Evolutionary conservation across 2,113 vertebrate genomes (phyloP).

Genomic region (Pipa parva): DNA sequence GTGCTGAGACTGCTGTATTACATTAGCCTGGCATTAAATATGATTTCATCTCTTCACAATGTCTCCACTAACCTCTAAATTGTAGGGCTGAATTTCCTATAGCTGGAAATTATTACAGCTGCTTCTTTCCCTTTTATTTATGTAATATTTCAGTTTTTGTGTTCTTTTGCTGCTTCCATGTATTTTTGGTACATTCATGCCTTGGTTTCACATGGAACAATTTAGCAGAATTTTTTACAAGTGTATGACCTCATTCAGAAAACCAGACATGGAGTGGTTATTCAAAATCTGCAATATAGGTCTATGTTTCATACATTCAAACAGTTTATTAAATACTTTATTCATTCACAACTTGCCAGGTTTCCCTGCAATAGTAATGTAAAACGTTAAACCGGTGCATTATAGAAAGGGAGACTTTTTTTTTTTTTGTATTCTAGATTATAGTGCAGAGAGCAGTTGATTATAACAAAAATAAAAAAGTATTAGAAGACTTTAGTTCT

Average conservation of each 20-base stretch:
- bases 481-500: too few relatives aligned
- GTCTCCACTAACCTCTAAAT: conserved; percentile 31
- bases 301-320: too few relatives aligned
- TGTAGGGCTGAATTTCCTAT: conserved; percentile 15
- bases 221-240: conserved; percentile 17
- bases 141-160: conserved; percentile 5
- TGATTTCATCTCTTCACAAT: conserved; percentile 25
- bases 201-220: conserved; percentile 7
- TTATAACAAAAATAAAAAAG: too few relatives aligned
- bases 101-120: conserved; percentile 1
- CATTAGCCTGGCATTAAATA: conserved; percentile 15
- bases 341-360: too few relatives aligned
- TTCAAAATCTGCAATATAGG: too few relatives aligned
- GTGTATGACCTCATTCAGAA: conserved; percentile 11
- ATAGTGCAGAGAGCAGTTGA: too few relatives aligned
- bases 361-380: too few relatives aligned
- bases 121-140: conserved; percentile 7
- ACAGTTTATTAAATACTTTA: too few relatives aligned
- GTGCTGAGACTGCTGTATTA: background rate
- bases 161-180: conserved; percentile 5
- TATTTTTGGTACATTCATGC: conserved; percentile 1
- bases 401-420: too few relatives aligned
- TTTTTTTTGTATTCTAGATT: too few relatives aligned
- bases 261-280: too few relatives aligned
- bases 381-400: too few relatives aligned